Evolutionary conservation across 1,140 invertebrate species (phyloP).

Genomic region (Drosophila bocki): DNA sequence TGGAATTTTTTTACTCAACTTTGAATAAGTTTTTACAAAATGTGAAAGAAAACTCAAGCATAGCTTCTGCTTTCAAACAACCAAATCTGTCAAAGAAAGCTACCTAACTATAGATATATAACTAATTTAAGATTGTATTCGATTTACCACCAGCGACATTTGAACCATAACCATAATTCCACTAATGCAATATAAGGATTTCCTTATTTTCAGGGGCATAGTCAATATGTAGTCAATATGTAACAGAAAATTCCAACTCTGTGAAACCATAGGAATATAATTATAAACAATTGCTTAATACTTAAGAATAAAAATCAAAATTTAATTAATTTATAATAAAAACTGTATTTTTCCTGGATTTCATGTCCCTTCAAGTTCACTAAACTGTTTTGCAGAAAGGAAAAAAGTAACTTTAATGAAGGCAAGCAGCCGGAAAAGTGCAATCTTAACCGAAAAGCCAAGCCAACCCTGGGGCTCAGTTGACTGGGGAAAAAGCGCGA

Average conservation of each 20-base stretch:
- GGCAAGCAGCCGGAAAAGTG: constrained; percentile 75
- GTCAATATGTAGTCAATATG: no score
- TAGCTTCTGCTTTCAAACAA: not conserved
- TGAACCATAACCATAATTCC: no score
- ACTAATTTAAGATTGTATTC: no score
- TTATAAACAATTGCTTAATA: no score
- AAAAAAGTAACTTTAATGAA: constrained; percentile 56
- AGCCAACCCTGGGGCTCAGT: constrained; percentile 11
- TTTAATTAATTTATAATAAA: constrained; percentile 28
- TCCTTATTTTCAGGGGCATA: no score
- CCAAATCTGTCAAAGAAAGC: no score
- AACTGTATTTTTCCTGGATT: not conserved
- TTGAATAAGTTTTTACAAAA: not conserved
- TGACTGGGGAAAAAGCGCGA: constrained; percentile 59
- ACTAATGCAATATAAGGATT: no score
- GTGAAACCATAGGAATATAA: no score
- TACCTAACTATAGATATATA: no score
- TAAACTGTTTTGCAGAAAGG: not conserved
- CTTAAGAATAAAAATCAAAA: not conserved
- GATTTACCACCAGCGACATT: no score
- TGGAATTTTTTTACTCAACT: not conserved
- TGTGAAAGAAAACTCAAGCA: not conserved
- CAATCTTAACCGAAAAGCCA: constrained; percentile 66
- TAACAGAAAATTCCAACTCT: no score
- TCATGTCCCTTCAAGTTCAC: not conserved